phyloP scores from a whole-genome alignment of 2,888 invertebrate genomes.

The Orthonevra nobilis region DNA sequence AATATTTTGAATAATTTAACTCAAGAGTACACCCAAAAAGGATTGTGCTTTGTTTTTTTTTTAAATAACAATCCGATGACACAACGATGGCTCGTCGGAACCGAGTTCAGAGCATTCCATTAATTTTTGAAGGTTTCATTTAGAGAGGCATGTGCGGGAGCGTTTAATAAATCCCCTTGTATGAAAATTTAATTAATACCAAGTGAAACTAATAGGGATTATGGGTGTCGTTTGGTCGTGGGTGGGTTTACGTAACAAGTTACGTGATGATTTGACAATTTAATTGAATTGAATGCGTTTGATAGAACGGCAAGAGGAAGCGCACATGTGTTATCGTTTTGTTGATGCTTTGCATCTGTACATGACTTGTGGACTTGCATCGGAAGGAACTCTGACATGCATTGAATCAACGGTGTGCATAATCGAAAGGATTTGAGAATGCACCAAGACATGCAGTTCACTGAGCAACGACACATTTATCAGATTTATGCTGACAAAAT shows the following conservation, averaged over 20 bases:
- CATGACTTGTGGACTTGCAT: no score
- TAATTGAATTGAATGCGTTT: slow-evolving; percentile 44
- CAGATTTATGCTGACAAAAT: no score
- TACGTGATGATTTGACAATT: slow-evolving; percentile 27
- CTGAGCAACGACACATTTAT: no score
- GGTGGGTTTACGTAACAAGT: slow-evolving; percentile 18
- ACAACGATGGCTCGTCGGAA: neutral
- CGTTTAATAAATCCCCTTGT: slow-evolving; percentile 38
- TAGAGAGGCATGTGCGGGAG: neutral
- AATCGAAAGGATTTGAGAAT: no score
- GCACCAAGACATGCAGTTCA: no score
- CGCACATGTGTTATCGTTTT: neutral
- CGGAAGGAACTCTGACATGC: no score
- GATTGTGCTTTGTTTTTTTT: no score
- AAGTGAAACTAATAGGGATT: slow-evolving; percentile 44
- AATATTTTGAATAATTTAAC: slow-evolving; percentile 52
- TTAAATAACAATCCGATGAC: slow-evolving; percentile 32
- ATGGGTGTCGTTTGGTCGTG: slow-evolving; percentile 7
- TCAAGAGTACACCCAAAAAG: slow-evolving; percentile 25
- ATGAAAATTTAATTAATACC: slow-evolving; percentile 55
- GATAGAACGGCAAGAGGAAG: neutral
- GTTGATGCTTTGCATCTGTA: no score
- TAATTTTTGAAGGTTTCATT: no score
- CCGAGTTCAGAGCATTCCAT: slow-evolving; percentile 37
- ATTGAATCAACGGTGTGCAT: no score